Percentiles rank a stretch among this genome's conserved stretches.
These are phyloP conservation scores for Burhinus bistriatus DNA, from an alignment of 2,113 vertebrate species.

Conservation along the genomic window DNA sequence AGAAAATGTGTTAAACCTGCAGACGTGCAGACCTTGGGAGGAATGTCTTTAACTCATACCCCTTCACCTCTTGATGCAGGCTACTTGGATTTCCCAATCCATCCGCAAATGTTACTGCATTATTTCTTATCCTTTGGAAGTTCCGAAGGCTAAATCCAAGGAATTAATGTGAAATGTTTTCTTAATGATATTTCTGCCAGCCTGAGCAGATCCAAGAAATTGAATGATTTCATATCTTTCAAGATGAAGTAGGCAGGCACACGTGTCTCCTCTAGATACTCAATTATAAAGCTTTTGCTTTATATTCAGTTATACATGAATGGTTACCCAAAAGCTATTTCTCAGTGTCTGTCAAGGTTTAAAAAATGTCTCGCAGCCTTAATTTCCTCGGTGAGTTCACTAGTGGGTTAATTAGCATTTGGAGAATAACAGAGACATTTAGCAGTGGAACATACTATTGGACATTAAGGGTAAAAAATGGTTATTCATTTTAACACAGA, in stretches of 20 bases:
- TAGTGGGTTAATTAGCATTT: not conserved
- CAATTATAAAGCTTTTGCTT: not conserved
- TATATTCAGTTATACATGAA: not conserved
- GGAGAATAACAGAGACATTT: not conserved
- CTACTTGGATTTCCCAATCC: not conserved
- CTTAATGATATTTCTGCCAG: not conserved
- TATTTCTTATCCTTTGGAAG: slow-evolving; percentile 5
- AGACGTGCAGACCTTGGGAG: not conserved
- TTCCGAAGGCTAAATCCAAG: not conserved
- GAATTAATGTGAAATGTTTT: not conserved
- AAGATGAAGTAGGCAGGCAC: not conserved
- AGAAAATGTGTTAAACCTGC: not conserved
- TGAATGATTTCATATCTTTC: not conserved
- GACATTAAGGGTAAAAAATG: not conserved
- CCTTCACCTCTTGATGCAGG: not conserved
- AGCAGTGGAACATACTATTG: not conserved
- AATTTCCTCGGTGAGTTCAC: slow-evolving; percentile 16
- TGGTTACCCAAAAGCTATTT: not conserved
- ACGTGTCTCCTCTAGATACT: not conserved
- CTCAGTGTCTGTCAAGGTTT: not conserved
- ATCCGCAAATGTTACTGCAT: not conserved
- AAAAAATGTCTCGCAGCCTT: not conserved
- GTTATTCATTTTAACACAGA: not conserved
- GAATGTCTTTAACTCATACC: not conserved
- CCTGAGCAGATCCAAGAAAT: not conserved